These are phyloP conservation scores for Syncerus caffer DNA, from an alignment of 2,797 vertebrate species.

Conservation along the genomic window DNA sequence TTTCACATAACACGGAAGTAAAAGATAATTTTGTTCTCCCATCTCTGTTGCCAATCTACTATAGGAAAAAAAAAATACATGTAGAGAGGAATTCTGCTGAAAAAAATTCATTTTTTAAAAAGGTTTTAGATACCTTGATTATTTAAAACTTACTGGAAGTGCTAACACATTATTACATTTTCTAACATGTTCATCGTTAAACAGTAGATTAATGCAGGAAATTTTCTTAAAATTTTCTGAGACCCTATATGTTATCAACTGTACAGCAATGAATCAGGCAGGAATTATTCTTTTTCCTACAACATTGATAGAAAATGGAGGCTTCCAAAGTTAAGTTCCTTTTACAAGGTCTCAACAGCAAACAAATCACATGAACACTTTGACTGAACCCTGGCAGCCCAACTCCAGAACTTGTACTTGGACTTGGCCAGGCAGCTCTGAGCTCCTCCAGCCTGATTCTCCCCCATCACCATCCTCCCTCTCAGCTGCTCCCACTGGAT, in stretches of 20 bases:
- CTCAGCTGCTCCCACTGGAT: neutral
- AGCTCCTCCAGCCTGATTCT: neutral
- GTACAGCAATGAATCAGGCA: neutral
- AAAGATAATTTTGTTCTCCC: too few species aligned
- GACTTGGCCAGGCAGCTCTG: neutral
- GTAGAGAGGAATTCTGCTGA: neutral
- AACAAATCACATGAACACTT: neutral
- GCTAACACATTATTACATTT: neutral
- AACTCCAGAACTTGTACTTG: too few species aligned
- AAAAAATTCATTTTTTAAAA: too few species aligned
- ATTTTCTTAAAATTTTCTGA: neutral
- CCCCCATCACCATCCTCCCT: too few species aligned
- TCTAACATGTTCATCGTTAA: neutral
- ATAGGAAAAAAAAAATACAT: too few species aligned
- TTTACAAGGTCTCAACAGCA: too few species aligned
- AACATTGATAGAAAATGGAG: too few species aligned
- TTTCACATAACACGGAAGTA: too few species aligned
- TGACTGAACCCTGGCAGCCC: neutral
- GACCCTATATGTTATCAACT: neutral
- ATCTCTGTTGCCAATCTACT: too few species aligned
- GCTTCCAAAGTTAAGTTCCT: too few species aligned
- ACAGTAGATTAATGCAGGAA: neutral
- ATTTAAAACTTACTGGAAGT: accelerated
- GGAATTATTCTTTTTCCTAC: too few species aligned
- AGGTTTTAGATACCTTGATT: neutral